Conservation (phyloP, 2,797 vertebrate species). For the Pelodytes ibericus region DNA sequence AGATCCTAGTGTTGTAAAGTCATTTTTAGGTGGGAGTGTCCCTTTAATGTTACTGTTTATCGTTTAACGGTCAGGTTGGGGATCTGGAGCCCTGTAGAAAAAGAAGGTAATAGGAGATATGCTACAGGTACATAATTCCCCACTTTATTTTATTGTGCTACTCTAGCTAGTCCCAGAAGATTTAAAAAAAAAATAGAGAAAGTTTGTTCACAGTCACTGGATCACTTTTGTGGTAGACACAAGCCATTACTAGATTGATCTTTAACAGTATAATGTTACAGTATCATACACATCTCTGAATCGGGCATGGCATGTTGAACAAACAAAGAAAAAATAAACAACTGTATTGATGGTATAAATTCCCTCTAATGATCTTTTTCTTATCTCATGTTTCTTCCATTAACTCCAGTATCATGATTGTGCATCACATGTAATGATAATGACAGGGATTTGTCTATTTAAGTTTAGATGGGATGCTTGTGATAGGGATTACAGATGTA, state of each 20-base stretch:
- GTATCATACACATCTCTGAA: constrained; percentile 15
- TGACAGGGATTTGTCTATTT: constrained; percentile 6
- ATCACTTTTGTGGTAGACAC: background rate
- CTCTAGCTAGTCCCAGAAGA: no score
- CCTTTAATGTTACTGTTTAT: no score
- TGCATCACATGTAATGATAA: constrained; percentile 15
- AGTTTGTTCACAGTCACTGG: background rate
- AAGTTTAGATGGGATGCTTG: background rate
- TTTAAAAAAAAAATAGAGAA: no score
- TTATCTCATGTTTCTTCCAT: constrained; percentile 48
- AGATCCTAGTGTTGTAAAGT: no score
- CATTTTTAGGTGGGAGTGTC: no score
- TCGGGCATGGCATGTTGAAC: constrained; percentile 33
- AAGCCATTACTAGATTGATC: constrained; percentile 16
- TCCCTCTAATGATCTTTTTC: constrained; percentile 47
- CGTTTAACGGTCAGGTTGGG: no score
- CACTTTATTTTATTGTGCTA: no score
- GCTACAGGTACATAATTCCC: no score
- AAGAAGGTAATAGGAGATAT: no score
- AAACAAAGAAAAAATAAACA: constrained; percentile 31
- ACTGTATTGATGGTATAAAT: constrained; percentile 42
- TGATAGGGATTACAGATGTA: background rate
- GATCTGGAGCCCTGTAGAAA: no score
- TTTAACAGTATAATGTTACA: constrained; percentile 18
- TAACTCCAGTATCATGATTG: constrained; percentile 15